Base-by-base conservation (phyloP, 1,140 invertebrate genomes). In the Idris sp. region DNA sequence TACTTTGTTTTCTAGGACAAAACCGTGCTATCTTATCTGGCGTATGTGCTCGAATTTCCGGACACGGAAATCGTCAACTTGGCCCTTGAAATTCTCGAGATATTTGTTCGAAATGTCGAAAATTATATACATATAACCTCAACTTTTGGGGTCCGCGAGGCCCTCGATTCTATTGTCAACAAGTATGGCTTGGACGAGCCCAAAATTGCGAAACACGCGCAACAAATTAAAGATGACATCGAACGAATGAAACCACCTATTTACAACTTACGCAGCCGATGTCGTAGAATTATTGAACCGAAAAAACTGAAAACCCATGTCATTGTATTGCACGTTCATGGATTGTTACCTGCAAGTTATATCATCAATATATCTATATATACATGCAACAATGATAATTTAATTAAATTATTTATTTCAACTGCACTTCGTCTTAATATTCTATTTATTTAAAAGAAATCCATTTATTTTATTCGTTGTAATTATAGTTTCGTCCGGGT, bases 61-160 rank as follows among this genome's bases (percentile, higher is more conserved):
- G 84, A 88, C 30, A 15, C 48, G 2, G 84, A 87, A 40, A 79
- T 87, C 6, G 81, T 87, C 5, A 49, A 77, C 11, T 30, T 87
- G 28, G 83, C 85, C 4, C 72, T 88, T 11, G 82, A 86, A 13
- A 85, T 84, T 18, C 65, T 88, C 0, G 86, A 88, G 19, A 73
- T 83, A 19, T 87, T 88, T 67, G 83, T 86, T 3, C 85, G 83
- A 65, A 87, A 88, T 75, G 80, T 86, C 1, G 85, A 87, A 30
- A 88, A 88, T 77, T 87, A 87, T 61, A 67, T 81, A 59, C 86
- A 87, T 56, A 81, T 88, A 84, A 87, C 86, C 46, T 86, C 87
- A 9, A 87, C 86, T 0, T 88, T 88, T 72, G 86, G 86, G 1
- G 80, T 88, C 3, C 79, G 85, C 0, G 87, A 88, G 58, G 84